These are phyloP conservation scores for Dolichotis patagonum DNA, from an alignment of 2,113 vertebrate genomes.

Conservation along the genomic window DNA sequence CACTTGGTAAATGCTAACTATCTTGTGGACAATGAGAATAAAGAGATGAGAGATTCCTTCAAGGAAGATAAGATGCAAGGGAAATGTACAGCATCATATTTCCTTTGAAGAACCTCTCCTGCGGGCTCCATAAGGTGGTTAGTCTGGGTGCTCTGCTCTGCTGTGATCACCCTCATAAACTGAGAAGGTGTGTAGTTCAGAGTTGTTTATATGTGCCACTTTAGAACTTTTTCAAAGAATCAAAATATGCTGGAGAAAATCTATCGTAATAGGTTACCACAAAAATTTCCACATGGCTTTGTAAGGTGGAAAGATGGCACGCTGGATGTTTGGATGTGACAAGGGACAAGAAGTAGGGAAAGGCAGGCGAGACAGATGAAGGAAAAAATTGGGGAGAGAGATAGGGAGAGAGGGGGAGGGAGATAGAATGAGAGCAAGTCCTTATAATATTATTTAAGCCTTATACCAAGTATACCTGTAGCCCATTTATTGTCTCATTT, in stretches of 20 bases:
- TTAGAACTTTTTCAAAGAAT: not conserved
- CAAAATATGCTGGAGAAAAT: not conserved
- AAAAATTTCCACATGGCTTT: not conserved
- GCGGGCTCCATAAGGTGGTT: not conserved
- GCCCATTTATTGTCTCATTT: not conserved
- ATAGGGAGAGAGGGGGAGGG: too few species aligned
- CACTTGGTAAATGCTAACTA: not conserved
- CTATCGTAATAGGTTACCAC: not conserved
- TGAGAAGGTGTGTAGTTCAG: not conserved
- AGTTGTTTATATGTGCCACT: not conserved
- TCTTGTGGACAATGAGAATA: not conserved
- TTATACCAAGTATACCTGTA: not conserved
- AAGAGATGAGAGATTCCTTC: not conserved
- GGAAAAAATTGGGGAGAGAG: too few species aligned
- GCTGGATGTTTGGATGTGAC: not conserved
- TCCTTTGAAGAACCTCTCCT: not conserved
- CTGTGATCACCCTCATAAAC: not conserved
- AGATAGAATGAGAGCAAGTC: not conserved
- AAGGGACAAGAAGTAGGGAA: not conserved
- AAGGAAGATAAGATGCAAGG: not conserved
- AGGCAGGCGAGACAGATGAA: accelerated
- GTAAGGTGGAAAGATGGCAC: not conserved
- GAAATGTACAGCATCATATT: not conserved
- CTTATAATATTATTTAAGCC: not conserved
- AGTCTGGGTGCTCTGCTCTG: not conserved